Conservation (phyloP, 2,888 invertebrate species). For the Melinopterus prodromus region DNA sequence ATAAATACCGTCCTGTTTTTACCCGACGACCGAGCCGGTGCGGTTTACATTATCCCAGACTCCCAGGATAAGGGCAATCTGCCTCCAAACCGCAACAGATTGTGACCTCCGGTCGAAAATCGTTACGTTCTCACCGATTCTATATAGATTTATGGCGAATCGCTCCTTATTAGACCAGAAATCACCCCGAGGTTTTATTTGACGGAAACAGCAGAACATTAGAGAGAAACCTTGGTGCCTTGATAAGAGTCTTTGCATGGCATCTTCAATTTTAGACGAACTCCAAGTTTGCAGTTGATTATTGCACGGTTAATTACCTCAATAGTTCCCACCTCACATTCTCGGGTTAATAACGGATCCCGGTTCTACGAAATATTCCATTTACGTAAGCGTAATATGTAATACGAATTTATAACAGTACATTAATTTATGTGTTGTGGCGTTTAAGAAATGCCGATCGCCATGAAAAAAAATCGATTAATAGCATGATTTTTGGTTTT, state of each 20-base stretch:
- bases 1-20: slow-evolving; percentile 4
- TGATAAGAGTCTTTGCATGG: too few species aligned
- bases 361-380: neutral
- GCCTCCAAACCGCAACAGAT: slow-evolving; percentile 43
- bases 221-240: too few species aligned
- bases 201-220: too few species aligned
- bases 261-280: too few species aligned
- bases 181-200: too few species aligned
- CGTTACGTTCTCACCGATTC: slow-evolving; percentile 5
- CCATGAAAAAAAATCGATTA: slow-evolving; percentile 18
- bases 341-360: neutral
- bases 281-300: neutral
- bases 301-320: neutral
- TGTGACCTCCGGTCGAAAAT: slow-evolving; percentile 37
- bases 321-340: neutral
- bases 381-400: slow-evolving; percentile 9
- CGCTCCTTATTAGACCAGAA: too few species aligned
- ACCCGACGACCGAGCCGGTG: neutral
- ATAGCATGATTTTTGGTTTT: slow-evolving; percentile 19
- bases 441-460: neutral
- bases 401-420: slow-evolving; percentile 4
- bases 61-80: slow-evolving; percentile 51
- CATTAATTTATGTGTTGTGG: neutral
- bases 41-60: slow-evolving; percentile 18
- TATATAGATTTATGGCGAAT: neutral